Evolutionary conservation across 2,888 invertebrate species (phyloP).

Genomic region (Protonemura montana): DNA sequence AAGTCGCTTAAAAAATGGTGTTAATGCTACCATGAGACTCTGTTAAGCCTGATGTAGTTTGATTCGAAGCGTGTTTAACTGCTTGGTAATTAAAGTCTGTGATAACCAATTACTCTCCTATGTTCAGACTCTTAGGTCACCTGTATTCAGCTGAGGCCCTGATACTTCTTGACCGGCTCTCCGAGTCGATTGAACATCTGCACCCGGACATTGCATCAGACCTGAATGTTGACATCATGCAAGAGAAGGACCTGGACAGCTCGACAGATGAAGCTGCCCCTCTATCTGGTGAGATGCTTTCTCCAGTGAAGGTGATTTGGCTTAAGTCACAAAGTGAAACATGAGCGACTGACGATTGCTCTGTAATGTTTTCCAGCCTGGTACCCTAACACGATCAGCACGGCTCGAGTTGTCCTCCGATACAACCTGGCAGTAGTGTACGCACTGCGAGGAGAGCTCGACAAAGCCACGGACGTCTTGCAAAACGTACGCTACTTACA

Average conservation of each 20-base stretch:
- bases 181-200: slow-evolving; percentile 84
- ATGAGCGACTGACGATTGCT: no score
- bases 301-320: no score
- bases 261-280: slow-evolving; percentile 46
- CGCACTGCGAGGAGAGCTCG: slow-evolving; percentile 76
- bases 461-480: slow-evolving; percentile 67
- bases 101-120: no score
- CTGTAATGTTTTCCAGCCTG: slow-evolving; percentile 60
- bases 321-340: no score
- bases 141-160: slow-evolving; percentile 90
- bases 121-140: slow-evolving; percentile 77
- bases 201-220: slow-evolving; percentile 76
- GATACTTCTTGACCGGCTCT: slow-evolving; percentile 80
- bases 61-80: no score
- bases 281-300: slow-evolving; percentile 43
- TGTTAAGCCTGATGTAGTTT: no score
- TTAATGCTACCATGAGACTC: no score
- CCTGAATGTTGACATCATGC: slow-evolving; percentile 47
- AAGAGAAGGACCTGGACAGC: slow-evolving; percentile 47
- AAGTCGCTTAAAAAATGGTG: no score
- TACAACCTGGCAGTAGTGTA: slow-evolving; percentile 82
- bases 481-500: slow-evolving; percentile 55
- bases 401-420: slow-evolving; percentile 74
- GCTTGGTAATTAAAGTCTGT: no score
- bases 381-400: slow-evolving; percentile 70